Base-by-base conservation (phyloP, 1,140 invertebrate species). In the Bathynomus jamesi region DNA sequence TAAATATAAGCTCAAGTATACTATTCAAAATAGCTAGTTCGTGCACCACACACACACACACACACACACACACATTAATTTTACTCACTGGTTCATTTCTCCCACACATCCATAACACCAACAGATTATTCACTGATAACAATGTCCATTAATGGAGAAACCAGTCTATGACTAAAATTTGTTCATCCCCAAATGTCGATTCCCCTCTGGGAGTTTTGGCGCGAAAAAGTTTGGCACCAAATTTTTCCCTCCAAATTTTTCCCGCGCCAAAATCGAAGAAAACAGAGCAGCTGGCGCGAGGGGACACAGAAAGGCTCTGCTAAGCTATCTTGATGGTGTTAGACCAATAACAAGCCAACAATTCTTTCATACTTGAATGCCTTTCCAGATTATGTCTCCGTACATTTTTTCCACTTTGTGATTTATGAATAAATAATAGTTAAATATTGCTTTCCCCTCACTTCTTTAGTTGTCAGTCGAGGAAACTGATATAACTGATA, bases 391-490 rank as follows among this genome's bases (percentile, higher is more conserved):
- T 53, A 53, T 53, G 40, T 53, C 40, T 53, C 40, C 40, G 1
- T 17, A 53, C 40, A 53, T 53, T 53, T 53, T 53, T 53, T 53
- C 40, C 40, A 53, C 40, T 53, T 5, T 53, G 2, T 53, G 40
- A 53, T 53, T 53, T 53, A 53, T 53, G 40, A 53, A 53, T 53
- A 53, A 53, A 53, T 53, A 53, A 53, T 21, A 53, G 40, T 53
- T 53, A 53, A 53, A 53, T 53, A 53, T 53, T 53, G 40, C 40
- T 21, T 53, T 53, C 32, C 32, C 32, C 32, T 17, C 40, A 11
- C 40, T 21, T 53, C 40, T 21, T 53, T 53, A 53, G 13, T 53
- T n/a, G n/a, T n/a, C n/a, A n/a, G n/a, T n/a, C n/a, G n/a, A n/a
- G n/a, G n/a, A n/a, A n/a, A n/a, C n/a, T n/a, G n/a, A n/a, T n/a